phyloP scores from a whole-genome alignment of 30 jellyfish, hydroid and myxozoan species.

The Turritopsis rubra region DNA sequence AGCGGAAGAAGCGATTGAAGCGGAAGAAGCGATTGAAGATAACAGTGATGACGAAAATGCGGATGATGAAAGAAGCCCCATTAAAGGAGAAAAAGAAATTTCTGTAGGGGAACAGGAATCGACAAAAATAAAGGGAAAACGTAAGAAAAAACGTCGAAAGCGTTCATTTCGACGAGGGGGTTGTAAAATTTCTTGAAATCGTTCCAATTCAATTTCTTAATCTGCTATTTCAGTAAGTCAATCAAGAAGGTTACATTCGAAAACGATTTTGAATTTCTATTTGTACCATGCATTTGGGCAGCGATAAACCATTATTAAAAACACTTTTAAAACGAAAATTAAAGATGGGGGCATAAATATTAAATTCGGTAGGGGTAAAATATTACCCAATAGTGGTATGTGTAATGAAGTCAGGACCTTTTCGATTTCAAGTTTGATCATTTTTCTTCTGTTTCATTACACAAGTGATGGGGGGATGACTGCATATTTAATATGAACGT shows the following conservation, averaged over 20 bases:
- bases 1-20: neutral
- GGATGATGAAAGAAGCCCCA: neutral
- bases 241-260: neutral
- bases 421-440: too few relatives aligned
- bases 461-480: too few relatives aligned
- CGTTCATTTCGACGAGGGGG: neutral
- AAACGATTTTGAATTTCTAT: neutral
- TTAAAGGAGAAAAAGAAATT: neutral
- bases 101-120: neutral
- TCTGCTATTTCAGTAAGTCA: neutral
- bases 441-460: too few relatives aligned
- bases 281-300: too few relatives aligned
- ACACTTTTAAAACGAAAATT: too few relatives aligned
- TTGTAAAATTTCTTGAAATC: neutral
- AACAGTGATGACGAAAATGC: neutral
- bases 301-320: too few relatives aligned
- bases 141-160: neutral
- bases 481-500: too few relatives aligned
- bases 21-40: neutral
- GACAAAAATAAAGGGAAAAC: neutral
- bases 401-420: too few relatives aligned
- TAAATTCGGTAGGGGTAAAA: too few relatives aligned
- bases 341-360: neutral
- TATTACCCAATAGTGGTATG: too few relatives aligned
- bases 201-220: neutral